Percentiles rank a stretch among this genome's conserved stretches.
Conservation (phyloP, 2,797 vertebrate genomes). For the Rallus crepitans region DNA sequence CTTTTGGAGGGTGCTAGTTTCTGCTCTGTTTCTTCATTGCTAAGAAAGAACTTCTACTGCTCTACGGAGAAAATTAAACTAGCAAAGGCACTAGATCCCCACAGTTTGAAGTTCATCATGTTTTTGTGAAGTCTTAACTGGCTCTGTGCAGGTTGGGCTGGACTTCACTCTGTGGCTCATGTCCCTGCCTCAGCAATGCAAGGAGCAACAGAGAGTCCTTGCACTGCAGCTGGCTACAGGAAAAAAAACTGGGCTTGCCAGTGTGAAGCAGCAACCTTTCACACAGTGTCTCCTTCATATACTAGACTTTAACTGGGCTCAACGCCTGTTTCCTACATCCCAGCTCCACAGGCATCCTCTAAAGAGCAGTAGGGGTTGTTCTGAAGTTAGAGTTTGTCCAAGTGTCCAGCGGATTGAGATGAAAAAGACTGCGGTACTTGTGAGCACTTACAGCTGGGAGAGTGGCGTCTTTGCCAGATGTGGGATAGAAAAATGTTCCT, state of each 20-base stretch:
- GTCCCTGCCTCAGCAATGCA: slow-evolving; percentile 35
- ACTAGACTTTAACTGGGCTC: not conserved
- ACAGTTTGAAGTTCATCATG: not conserved
- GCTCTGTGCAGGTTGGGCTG: slow-evolving; percentile 53
- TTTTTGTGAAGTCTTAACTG: not conserved
- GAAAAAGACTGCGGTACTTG: not conserved
- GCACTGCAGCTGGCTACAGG: slow-evolving; percentile 62
- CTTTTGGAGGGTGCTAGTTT: not conserved
- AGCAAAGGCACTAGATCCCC: not conserved
- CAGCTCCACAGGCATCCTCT: not conserved
- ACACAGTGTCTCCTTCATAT: not conserved
- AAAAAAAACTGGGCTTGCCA: slow-evolving; percentile 63
- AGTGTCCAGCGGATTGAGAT: not conserved
- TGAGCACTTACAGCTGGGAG: not conserved
- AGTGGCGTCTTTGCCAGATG: not conserved
- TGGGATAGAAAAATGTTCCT: not conserved
- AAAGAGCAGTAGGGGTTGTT: not conserved
- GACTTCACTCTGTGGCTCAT: slow-evolving; percentile 70
- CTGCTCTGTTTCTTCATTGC: not conserved
- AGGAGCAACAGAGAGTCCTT: slow-evolving; percentile 70
- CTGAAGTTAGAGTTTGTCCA: slow-evolving; percentile 3
- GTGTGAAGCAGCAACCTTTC: slow-evolving; percentile 50
- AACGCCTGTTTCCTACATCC: slow-evolving; percentile 35
- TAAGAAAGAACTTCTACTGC: not conserved
- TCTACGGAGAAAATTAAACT: not conserved